These are phyloP conservation scores for Sebastes miniatus DNA, from an alignment of 2,797 vertebrate species.

Conservation along the genomic window DNA sequence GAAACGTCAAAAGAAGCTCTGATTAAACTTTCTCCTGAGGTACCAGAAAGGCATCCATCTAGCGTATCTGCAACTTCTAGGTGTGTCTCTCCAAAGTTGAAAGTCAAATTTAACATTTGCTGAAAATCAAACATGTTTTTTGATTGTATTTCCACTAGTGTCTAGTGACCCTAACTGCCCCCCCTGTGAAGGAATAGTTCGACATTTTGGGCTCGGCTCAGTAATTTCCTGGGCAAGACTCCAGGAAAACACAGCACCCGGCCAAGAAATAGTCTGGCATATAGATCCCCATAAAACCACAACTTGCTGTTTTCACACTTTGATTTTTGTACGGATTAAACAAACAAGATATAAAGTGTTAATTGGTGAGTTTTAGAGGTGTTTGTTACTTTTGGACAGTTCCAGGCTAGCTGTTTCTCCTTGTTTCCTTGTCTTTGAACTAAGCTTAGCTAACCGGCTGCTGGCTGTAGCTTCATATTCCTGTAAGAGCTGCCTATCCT, in stretches of 20 bases:
- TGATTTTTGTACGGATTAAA: background rate
- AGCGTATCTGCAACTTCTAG: background rate
- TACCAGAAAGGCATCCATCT: background rate
- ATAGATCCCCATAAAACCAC: background rate
- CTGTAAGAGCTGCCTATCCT: too few species aligned
- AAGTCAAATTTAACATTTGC: background rate
- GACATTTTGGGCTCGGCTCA: background rate
- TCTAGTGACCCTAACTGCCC: background rate
- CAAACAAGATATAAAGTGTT: background rate
- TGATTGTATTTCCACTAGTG: background rate
- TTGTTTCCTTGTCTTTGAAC: too few species aligned
- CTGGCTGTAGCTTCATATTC: too few species aligned
- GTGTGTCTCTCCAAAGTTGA: background rate
- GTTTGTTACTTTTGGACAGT: too few species aligned
- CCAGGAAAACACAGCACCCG: background rate
- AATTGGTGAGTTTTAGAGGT: too few species aligned
- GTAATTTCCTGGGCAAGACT: background rate
- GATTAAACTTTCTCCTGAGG: background rate
- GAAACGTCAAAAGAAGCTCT: background rate
- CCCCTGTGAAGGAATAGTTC: background rate
- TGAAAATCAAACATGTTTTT: background rate
- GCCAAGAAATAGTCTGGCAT: too few species aligned
- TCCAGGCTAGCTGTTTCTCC: too few species aligned
- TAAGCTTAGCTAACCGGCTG: too few species aligned
- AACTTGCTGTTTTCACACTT: background rate